Conservation (phyloP, 2,888 invertebrate species). For the Euproctis similis region DNA sequence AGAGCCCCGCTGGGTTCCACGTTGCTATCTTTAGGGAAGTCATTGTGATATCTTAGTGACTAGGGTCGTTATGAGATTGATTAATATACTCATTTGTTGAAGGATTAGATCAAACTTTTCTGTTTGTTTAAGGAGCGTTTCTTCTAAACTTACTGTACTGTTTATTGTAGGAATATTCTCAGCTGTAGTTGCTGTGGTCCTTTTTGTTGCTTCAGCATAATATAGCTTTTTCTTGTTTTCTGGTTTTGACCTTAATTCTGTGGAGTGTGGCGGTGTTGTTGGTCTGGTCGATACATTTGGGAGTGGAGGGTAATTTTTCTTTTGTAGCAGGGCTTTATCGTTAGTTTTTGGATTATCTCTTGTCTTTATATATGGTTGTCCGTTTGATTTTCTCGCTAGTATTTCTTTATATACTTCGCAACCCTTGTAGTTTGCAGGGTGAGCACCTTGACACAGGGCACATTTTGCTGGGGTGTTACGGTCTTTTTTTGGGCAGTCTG, state of each 20-base stretch:
- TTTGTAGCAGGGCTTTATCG: no score
- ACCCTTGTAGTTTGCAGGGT: neutral
- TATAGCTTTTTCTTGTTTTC: neutral
- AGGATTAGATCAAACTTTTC: slow-evolving; percentile 1
- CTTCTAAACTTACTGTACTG: neutral
- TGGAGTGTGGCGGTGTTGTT: neutral
- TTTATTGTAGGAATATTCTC: neutral
- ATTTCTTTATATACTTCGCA: neutral
- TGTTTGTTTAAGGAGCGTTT: neutral
- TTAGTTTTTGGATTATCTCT: neutral
- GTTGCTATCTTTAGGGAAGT: slow-evolving; percentile 1
- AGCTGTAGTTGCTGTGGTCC: no score
- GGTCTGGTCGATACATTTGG: no score
- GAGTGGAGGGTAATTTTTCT: no score
- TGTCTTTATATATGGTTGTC: neutral
- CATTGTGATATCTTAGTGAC: neutral
- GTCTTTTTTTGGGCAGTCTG: slow-evolving; percentile 12
- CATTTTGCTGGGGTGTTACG: slow-evolving; percentile 14
- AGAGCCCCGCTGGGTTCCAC: slow-evolving; percentile 1
- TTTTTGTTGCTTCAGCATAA: neutral
- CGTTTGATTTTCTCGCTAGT: neutral
- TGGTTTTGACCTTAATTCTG: neutral
- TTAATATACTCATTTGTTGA: slow-evolving; percentile 3
- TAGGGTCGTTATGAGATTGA: slow-evolving; percentile 3
- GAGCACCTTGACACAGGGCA: slow-evolving; percentile 1